A percentile compares a stretch with the other conserved stretches of the same genome.
These are phyloP conservation scores for Caenorhabditis briggsae DNA, from an alignment of 1,140 invertebrate species.

Conservation along the genomic window DNA sequence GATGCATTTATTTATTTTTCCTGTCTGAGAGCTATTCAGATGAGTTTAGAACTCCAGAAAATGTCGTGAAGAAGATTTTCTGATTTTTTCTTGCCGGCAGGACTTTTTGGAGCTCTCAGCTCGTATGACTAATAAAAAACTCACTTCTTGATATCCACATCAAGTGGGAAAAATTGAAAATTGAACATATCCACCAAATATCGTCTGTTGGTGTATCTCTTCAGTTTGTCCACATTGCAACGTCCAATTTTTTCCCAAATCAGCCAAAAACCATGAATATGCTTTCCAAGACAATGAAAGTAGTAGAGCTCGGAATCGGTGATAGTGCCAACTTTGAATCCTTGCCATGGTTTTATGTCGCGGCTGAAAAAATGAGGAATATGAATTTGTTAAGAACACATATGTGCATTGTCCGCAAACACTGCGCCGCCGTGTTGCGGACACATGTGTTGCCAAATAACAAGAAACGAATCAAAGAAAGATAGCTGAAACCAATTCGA, in stretches of 20 bases:
- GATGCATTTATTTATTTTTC: background rate
- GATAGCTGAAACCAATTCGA: too few species aligned
- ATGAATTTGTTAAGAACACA: background rate
- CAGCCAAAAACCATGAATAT: conserved; percentile 29
- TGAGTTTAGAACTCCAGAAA: too few species aligned
- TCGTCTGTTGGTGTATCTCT: background rate
- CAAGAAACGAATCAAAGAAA: too few species aligned
- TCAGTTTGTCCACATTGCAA: background rate
- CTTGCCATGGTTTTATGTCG: background rate
- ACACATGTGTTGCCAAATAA: too few species aligned
- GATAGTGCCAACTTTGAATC: background rate
- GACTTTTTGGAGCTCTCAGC: too few species aligned
- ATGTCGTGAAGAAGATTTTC: too few species aligned
- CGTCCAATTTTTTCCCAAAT: background rate
- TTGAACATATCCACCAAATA: conserved; percentile 30
- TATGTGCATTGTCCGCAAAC: too few species aligned
- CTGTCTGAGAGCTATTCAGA: background rate
- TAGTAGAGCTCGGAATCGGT: background rate
- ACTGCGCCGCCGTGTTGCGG: too few species aligned
- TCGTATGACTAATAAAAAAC: too few species aligned
- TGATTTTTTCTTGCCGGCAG: too few species aligned
- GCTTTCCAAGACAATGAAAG: background rate
- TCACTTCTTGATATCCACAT: background rate
- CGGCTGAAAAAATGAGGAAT: background rate
- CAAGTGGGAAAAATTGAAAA: background rate